These are phyloP conservation scores for Petrolisthes cinctipes DNA, from an alignment of 2,888 invertebrate species.

Conservation along the genomic window DNA sequence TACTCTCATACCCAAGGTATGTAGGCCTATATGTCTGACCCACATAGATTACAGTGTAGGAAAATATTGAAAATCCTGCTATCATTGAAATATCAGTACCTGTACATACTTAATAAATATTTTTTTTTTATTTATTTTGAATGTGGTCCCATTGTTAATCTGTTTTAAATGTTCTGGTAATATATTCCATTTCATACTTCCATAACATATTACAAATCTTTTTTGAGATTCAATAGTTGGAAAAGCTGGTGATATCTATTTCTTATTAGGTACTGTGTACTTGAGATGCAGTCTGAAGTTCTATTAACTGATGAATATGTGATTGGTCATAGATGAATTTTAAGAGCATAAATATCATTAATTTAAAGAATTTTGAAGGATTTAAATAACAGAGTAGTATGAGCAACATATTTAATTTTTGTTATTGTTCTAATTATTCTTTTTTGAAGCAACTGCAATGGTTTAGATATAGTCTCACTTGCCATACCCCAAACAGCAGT, in stretches of 20 bases:
- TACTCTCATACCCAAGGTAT: no score
- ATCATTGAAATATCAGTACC: neutral
- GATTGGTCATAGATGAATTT: neutral
- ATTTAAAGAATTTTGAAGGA: neutral
- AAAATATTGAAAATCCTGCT: neutral
- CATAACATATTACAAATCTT: neutral
- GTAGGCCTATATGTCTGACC: no score
- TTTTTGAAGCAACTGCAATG: neutral
- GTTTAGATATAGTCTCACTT: neutral
- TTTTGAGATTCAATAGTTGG: neutral
- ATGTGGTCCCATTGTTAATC: neutral
- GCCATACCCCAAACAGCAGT: neutral
- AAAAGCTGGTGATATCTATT: constrained; percentile 1
- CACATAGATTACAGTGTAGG: no score
- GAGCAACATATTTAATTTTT: neutral
- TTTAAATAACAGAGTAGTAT: neutral
- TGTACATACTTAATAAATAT: neutral
- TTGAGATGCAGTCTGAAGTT: neutral
- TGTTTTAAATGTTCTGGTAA: neutral
- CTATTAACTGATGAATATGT: neutral
- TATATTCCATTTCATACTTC: neutral
- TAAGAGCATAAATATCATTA: neutral
- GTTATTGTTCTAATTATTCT: neutral
- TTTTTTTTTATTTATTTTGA: neutral
- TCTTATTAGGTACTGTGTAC: neutral